Percentiles rank a stretch among this genome's conserved stretches.
Evolutionary conservation across 2,113 vertebrate genomes (phyloP).

Genomic region (Puntigrus tetrazona): DNA sequence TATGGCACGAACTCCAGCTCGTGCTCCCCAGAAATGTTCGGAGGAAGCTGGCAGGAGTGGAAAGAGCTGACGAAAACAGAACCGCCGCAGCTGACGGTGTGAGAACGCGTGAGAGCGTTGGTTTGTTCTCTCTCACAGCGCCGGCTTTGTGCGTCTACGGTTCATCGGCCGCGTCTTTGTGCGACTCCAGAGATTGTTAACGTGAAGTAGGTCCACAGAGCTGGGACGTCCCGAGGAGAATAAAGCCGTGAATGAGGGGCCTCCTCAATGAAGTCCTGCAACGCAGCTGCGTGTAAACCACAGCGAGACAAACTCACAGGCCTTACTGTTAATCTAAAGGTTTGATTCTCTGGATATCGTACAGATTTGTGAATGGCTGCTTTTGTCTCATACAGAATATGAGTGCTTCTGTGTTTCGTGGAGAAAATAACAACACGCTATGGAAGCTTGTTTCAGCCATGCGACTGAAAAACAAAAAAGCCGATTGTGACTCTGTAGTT

Average conservation of each 20-base stretch:
- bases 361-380: neutral
- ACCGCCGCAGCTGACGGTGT: conserved; percentile 54
- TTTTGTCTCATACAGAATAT: neutral
- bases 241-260: conserved; percentile 54
- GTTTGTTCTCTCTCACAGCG: conserved; percentile 75
- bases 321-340: neutral
- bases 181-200: conserved; percentile 68
- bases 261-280: conserved; percentile 11
- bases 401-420: neutral
- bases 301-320: neutral
- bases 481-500: too few relatives aligned
- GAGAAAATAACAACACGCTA: neutral
- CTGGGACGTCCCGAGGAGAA: conserved; percentile 64
- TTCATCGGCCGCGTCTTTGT: conserved; percentile 73
- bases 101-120: conserved; percentile 71
- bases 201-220: conserved; percentile 65
- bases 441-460: neutral
- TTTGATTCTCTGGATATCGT: neutral
- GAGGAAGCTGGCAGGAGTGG: neutral
- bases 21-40: neutral
- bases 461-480: too few relatives aligned
- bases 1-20: neutral
- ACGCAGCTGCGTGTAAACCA: neutral
- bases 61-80: neutral
- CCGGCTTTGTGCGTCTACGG: conserved; percentile 74